phyloP scores from a whole-genome alignment of 1,140 invertebrate genomes.

The Apis mellifera region Amel_HAv3.1 CM009933.2:4888501-4889000 shows the following conservation, averaged over 20 bases:
- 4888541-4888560: not conserved
- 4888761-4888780: not conserved
- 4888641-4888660: no score
- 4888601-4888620: no score
- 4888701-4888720: no score
- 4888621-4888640: no score
- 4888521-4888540: no score
- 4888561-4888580: not conserved
- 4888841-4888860: not conserved
- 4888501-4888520: constrained; percentile 17
- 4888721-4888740: no score
- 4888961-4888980: not conserved
- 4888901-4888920: not conserved
- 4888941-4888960: not conserved
- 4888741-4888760: no score
- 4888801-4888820: not conserved
- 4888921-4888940: no score
- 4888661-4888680: no score
- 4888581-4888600: no score
- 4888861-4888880: not conserved
- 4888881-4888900: not conserved
- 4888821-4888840: not conserved
- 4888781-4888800: not conserved
- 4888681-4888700: no score
- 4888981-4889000: not conserved